phyloP scores from a whole-genome alignment of 2,797 vertebrate genomes.

The Enteromius argenteus region DNA sequence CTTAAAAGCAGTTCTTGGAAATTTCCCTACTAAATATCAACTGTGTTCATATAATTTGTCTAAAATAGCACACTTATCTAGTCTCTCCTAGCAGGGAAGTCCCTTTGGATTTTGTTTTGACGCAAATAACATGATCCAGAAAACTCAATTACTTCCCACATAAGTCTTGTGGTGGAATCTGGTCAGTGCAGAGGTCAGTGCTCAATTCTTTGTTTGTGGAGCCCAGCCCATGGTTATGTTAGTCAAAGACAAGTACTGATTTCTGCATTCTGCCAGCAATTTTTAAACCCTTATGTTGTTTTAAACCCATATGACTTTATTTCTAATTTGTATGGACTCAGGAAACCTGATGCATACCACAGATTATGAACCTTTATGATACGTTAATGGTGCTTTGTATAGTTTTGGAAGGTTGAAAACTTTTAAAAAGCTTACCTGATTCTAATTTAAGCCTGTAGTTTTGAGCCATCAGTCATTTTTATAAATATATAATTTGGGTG shows the following conservation, averaged over 20 bases:
- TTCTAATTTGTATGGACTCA: not conserved
- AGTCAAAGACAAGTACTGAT: slow-evolving; percentile 16
- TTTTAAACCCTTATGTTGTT: not conserved
- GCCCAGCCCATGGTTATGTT: not conserved
- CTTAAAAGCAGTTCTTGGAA: not conserved
- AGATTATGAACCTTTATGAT: not conserved
- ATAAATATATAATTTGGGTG: not conserved
- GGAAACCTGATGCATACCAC: not conserved
- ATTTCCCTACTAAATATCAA: not conserved
- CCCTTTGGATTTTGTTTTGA: slow-evolving; percentile 34
- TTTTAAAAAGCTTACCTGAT: not conserved
- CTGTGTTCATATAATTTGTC: slow-evolving; percentile 20
- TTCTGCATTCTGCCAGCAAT: slow-evolving; percentile 6
- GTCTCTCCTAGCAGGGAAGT: slow-evolving; percentile 31
- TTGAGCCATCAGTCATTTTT: not conserved
- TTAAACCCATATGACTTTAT: not conserved
- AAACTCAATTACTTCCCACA: slow-evolving; percentile 43
- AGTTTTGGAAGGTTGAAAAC: not conserved
- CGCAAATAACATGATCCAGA: slow-evolving; percentile 27
- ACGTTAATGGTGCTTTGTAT: not conserved
- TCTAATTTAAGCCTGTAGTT: not conserved
- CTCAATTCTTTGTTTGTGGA: slow-evolving; percentile 33
- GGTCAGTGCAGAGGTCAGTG: slow-evolving; percentile 21
- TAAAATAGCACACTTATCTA: slow-evolving; percentile 22
- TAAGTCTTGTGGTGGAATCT: slow-evolving; percentile 34